These are phyloP conservation scores for Hemicentrotus pulcherrimus DNA, from an alignment of 35 echinoderm and acorn worm species.

Conservation along the genomic window DNA sequence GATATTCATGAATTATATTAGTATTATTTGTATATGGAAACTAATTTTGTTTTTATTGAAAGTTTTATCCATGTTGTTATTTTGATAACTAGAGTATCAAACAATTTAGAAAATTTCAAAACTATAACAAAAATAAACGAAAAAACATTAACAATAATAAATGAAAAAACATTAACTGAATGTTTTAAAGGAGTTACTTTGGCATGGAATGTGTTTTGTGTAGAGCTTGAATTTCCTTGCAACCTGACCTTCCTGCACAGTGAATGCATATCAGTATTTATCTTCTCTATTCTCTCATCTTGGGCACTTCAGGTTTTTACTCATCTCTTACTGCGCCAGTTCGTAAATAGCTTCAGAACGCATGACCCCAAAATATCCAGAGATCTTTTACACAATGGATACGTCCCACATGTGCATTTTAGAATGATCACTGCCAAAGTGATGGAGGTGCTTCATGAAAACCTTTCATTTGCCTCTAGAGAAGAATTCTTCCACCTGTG, in stretches of 20 bases:
- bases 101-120: too few species aligned
- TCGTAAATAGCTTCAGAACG: too few species aligned
- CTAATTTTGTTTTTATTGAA: not conserved
- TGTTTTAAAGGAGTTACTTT: not conserved
- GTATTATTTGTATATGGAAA: slow-evolving; percentile 20
- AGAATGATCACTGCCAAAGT: too few species aligned
- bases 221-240: not conserved
- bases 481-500: too few species aligned
- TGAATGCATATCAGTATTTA: not conserved
- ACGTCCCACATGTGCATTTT: too few species aligned
- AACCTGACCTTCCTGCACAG: not conserved
- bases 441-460: too few species aligned
- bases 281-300: not conserved
- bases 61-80: not conserved
- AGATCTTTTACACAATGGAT: too few species aligned
- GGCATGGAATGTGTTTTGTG: not conserved
- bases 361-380: too few species aligned
- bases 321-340: too few species aligned
- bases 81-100: not conserved
- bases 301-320: not conserved
- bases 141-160: not conserved
- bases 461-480: too few species aligned
- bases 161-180: too few species aligned
- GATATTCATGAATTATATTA: slow-evolving; percentile 31
- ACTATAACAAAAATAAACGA: not conserved